A percentile compares a stretch with the other conserved stretches of the same genome.
These are phyloP conservation scores for Sebastes jordani DNA, from an alignment of 2,797 vertebrate genomes.

Conservation along the genomic window DNA sequence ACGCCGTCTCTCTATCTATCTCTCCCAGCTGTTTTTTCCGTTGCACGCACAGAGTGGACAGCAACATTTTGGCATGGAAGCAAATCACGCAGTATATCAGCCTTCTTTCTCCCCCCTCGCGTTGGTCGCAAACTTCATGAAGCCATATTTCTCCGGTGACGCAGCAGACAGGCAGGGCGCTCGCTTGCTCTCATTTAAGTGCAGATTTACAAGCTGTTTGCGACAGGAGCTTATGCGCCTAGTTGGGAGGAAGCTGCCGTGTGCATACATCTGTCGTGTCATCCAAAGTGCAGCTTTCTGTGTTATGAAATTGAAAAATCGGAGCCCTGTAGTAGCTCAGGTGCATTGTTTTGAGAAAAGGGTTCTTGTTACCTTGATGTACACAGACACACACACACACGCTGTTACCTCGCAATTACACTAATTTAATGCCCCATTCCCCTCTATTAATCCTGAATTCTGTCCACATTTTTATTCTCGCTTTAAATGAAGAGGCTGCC, in stretches of 20 bases:
- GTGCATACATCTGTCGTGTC: conserved; percentile 66
- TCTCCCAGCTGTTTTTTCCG: conserved; percentile 22
- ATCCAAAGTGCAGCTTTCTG: conserved; percentile 42
- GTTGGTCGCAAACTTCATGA: conserved; percentile 62
- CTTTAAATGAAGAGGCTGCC: conserved; percentile 76
- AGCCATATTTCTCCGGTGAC: conserved; percentile 65
- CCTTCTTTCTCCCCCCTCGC: conserved; percentile 8
- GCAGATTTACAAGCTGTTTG: conserved; percentile 76
- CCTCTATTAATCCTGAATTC: conserved; percentile 79
- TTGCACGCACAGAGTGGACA: conserved; percentile 2
- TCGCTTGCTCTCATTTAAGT: conserved; percentile 71
- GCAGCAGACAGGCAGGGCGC: conserved; percentile 62
- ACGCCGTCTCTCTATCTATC: conserved; percentile 26
- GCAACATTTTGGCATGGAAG: conserved; percentile 18
- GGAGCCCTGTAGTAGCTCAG: conserved; percentile 48
- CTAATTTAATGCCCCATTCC: conserved; percentile 80
- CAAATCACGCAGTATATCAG: conserved; percentile 36
- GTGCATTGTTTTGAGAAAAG: conserved; percentile 45
- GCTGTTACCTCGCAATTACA: conserved; percentile 59
- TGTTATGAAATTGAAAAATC: conserved; percentile 64
- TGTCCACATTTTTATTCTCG: conserved; percentile 71
- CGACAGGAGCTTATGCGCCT: conserved; percentile 56
- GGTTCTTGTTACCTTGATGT: conserved; percentile 36
- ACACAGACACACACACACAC: conserved; percentile 4
- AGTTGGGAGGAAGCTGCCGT: conserved; percentile 42